Evolutionary conservation across 1,140 invertebrate genomes (phyloP).

Genomic region (Halesus radiatus): DNA sequence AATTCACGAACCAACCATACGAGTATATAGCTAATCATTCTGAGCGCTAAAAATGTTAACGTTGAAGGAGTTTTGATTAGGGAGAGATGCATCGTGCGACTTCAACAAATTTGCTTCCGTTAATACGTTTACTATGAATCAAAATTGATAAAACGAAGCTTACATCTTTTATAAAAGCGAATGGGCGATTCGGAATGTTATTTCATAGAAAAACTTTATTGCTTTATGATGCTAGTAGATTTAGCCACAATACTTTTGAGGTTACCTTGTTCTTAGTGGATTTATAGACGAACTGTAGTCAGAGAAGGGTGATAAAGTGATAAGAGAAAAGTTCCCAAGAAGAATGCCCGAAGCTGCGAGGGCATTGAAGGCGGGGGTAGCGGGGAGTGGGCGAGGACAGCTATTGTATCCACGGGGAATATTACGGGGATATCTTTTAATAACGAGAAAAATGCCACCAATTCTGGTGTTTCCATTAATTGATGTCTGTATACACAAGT

Average conservation of each 20-base stretch:
- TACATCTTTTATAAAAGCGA: too few species aligned
- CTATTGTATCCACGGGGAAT: slow-evolving; percentile 24
- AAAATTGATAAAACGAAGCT: too few species aligned
- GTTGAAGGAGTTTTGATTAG: too few species aligned
- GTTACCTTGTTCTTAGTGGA: neutral
- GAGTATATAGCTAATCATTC: too few species aligned
- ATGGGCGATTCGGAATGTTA: too few species aligned
- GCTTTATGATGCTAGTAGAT: too few species aligned
- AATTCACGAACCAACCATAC: too few species aligned
- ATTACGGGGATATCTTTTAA: slow-evolving; percentile 21
- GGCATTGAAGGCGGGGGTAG: neutral
- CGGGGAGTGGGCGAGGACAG: neutral
- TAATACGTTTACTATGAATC: too few species aligned
- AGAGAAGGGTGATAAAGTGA: neutral
- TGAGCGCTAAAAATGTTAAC: too few species aligned
- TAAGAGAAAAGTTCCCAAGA: slow-evolving; percentile 26
- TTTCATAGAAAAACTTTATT: too few species aligned
- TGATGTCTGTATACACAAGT: slow-evolving; percentile 28
- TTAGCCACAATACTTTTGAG: neutral
- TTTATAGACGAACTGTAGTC: slow-evolving; percentile 17
- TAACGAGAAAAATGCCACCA: slow-evolving; percentile 22
- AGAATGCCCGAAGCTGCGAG: slow-evolving; percentile 2
- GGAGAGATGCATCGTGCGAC: too few species aligned
- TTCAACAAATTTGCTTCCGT: too few species aligned
- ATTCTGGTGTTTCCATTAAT: slow-evolving; percentile 27